Conservation (phyloP, 2,797 vertebrate species). For the Corythornis leucogaster region DNA sequence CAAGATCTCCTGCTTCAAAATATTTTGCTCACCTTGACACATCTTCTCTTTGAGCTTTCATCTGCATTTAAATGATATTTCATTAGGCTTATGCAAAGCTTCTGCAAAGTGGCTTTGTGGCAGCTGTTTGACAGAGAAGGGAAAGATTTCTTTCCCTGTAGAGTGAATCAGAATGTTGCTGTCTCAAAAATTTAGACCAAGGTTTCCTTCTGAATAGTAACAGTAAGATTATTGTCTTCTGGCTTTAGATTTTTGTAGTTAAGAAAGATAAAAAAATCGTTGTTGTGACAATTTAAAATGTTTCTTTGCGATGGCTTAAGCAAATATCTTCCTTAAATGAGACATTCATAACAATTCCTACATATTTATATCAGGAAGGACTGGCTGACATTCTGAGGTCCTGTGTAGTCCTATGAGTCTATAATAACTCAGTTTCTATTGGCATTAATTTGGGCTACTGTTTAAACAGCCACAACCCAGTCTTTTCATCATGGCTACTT, state of each 20-base stretch:
- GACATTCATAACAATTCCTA: neutral
- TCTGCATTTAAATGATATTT: neutral
- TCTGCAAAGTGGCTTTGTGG: neutral
- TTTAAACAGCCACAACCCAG: neutral
- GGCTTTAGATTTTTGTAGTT: neutral
- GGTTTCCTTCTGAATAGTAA: neutral
- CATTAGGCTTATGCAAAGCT: neutral
- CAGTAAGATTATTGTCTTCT: neutral
- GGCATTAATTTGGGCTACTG: neutral
- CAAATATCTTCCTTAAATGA: neutral
- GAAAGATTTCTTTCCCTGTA: neutral
- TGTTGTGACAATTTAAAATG: neutral
- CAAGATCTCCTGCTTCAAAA: neutral
- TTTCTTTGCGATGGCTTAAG: neutral
- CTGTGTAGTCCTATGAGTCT: neutral
- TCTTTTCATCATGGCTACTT: neutral
- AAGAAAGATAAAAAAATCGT: neutral
- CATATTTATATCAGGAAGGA: neutral
- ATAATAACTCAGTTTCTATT: neutral
- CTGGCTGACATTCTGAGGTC: neutral
- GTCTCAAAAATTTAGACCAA: neutral
- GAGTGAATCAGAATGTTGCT: neutral
- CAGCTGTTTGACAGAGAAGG: neutral
- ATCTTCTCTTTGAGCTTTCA: neutral
- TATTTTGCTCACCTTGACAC: rapidly evolving